These are phyloP conservation scores for Tupiocoris notatus DNA, from an alignment of 2,888 invertebrate species.

Conservation along the genomic window DNA sequence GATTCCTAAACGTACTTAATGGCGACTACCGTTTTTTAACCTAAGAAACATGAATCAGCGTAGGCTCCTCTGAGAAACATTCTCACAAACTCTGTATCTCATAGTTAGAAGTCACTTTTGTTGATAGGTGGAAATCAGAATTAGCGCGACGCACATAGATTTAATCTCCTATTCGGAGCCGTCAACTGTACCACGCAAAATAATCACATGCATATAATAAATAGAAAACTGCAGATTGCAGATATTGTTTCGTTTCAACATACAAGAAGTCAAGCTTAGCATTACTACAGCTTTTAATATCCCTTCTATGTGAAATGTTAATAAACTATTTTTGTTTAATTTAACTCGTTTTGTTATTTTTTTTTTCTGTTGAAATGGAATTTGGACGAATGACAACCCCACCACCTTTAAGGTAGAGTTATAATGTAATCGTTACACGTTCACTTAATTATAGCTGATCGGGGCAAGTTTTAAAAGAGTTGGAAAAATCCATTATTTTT, in stretches of 20 bases:
- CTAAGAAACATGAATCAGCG: background rate
- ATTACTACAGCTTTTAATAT: slow-evolving; percentile 37
- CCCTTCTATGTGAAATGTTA: slow-evolving; percentile 37
- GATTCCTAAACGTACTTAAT: background rate
- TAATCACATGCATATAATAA: background rate
- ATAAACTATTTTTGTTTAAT: slow-evolving; percentile 42
- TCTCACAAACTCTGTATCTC: slow-evolving; percentile 1
- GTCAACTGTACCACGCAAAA: background rate
- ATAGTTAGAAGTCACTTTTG: slow-evolving; percentile 15
- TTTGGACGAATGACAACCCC: slow-evolving; percentile 5
- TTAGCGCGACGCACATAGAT: slow-evolving; percentile 1
- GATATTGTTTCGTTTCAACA: slow-evolving; percentile 3
- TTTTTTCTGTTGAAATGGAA: slow-evolving; percentile 1
- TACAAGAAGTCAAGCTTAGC: slow-evolving; percentile 18
- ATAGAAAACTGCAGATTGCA: background rate
- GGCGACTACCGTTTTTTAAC: background rate
- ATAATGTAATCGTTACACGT: too few relatives aligned
- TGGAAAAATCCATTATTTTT: too few relatives aligned
- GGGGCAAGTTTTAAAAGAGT: too few relatives aligned
- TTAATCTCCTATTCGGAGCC: background rate
- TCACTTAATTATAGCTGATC: too few relatives aligned
- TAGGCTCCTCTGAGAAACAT: background rate
- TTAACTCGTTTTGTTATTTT: too few relatives aligned
- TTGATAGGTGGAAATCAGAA: background rate
- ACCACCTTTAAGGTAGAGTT: too few relatives aligned